Evolutionary conservation across 2,797 vertebrate species (phyloP), one percentile per base, ranked within the genome.

Genomic region (Alfaro cultratus): DNA sequence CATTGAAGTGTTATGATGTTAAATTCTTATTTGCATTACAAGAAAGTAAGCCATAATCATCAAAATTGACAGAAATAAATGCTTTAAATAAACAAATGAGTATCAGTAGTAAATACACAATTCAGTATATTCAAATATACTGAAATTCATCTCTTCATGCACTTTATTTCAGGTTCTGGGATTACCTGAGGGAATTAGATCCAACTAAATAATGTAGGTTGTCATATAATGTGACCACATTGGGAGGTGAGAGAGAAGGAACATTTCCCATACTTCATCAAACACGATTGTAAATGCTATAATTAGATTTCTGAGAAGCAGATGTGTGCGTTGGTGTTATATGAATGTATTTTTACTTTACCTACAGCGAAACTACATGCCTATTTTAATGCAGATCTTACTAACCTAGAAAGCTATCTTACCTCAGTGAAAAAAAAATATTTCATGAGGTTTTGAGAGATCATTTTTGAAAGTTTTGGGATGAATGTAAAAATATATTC

Each of bases 381-480:
- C 9, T 49, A 16, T 49, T 21, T 73, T 5, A 5, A 41, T 64
- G 46, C 43, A 76, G 21, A 49, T 79, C 8, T 67, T 39, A 51
- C 41, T 47, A 13, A 75, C 8, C 15, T 21, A 18, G 31, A 75
- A 64, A 21, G 7, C 34, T 21, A 16, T 47, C 74, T 36, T 55
- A 15, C 36, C 26, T 26, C 43, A 55, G 21, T 12, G 71, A 43
- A 62, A 16, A 23, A 45, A 57, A 74, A 53, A 9, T 23, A 1
- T 71, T 62, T 83, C 31, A 39, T 36, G 57, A 34, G 47, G 53
- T 78, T 86, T 84, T 77, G 21, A 77, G 78, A 70, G 62, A n/a
- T 1, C 13, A 71, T 77, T 26, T 70, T 46, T 36, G 3, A 23
- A 51, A 9, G 5, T 26, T 26, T n/a, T 53, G 11, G 11, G 12